Percentiles rank a stretch among this genome's conserved stretches.
These are phyloP conservation scores for Cetonia aurata DNA, from an alignment of 2,888 invertebrate species.

Conservation along the genomic window DNA sequence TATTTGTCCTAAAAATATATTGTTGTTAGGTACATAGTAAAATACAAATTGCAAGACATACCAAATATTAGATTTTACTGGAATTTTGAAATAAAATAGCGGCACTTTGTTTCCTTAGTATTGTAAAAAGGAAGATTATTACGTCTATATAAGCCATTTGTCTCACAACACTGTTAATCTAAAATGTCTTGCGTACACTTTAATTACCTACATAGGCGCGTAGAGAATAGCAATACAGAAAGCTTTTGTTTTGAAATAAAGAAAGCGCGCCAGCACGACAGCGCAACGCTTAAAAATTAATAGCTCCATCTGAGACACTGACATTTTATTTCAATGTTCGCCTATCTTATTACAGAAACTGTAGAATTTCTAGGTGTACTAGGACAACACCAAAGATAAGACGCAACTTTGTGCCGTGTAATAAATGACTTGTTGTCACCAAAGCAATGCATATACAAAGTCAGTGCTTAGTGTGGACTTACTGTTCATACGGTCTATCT, in stretches of 20 bases:
- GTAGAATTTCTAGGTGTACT: background rate
- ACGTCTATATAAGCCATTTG: too few relatives aligned
- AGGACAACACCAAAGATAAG: slow-evolving; percentile 12
- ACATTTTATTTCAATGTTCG: slow-evolving; percentile 17
- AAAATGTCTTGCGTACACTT: background rate
- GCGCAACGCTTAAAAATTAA: slow-evolving; percentile 11
- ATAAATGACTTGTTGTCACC: slow-evolving; percentile 16
- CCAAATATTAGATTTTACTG: too few relatives aligned
- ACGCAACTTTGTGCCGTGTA: slow-evolving; percentile 15
- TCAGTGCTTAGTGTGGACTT: background rate
- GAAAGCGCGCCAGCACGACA: background rate
- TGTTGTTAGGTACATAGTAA: too few relatives aligned
- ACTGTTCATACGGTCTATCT: slow-evolving; percentile 1
- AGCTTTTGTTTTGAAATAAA: background rate
- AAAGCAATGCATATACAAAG: slow-evolving; percentile 16
- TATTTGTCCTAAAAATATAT: too few relatives aligned
- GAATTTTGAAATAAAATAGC: too few relatives aligned
- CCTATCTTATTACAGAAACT: slow-evolving; percentile 17
- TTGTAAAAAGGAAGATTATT: too few relatives aligned
- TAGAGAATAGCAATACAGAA: background rate
- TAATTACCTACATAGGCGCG: background rate
- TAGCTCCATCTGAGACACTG: background rate
- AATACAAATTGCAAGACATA: too few relatives aligned
- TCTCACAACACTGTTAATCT: too few relatives aligned
- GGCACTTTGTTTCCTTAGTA: too few relatives aligned